These are phyloP conservation scores for Propithecus coquereli DNA, from an alignment of 2,113 vertebrate genomes.

Conservation along the genomic window DNA sequence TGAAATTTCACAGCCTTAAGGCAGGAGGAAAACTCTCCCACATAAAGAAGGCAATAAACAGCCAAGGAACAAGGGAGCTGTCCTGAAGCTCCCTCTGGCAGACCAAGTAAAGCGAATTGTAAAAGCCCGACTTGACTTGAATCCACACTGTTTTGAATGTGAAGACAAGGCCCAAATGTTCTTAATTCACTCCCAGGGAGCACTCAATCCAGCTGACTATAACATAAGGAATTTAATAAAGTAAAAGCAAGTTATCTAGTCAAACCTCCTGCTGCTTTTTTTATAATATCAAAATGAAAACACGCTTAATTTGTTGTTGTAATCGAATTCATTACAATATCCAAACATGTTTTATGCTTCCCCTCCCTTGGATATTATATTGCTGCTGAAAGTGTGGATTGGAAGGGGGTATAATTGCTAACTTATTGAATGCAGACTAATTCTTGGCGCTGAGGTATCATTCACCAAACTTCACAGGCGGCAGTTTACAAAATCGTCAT, in stretches of 20 bases:
- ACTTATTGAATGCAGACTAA: slow-evolving; percentile 17
- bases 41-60: slow-evolving; percentile 39
- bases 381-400: not conserved
- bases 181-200: slow-evolving; percentile 68
- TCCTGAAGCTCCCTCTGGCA: slow-evolving; percentile 44
- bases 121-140: slow-evolving; percentile 19
- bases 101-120: not conserved
- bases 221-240: slow-evolving; percentile 72
- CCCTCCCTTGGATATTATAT: not conserved
- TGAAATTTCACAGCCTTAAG: not conserved
- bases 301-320: slow-evolving; percentile 69
- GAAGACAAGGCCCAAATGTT: slow-evolving; percentile 61
- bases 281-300: slow-evolving; percentile 76
- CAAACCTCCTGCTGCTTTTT: slow-evolving; percentile 67
- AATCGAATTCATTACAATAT: slow-evolving; percentile 67
- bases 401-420: not conserved
- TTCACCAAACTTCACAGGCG: not conserved
- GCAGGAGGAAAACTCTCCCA: not conserved
- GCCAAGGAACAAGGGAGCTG: not conserved
- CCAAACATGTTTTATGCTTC: slow-evolving; percentile 24
- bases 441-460: not conserved
- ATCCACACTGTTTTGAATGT: slow-evolving; percentile 53
- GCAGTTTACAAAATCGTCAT: not conserved
- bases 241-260: slow-evolving; percentile 63
- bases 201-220: slow-evolving; percentile 51